These are phyloP conservation scores for Andrena bicolor DNA, from an alignment of 2,888 invertebrate genomes.

Conservation along the genomic window DNA sequence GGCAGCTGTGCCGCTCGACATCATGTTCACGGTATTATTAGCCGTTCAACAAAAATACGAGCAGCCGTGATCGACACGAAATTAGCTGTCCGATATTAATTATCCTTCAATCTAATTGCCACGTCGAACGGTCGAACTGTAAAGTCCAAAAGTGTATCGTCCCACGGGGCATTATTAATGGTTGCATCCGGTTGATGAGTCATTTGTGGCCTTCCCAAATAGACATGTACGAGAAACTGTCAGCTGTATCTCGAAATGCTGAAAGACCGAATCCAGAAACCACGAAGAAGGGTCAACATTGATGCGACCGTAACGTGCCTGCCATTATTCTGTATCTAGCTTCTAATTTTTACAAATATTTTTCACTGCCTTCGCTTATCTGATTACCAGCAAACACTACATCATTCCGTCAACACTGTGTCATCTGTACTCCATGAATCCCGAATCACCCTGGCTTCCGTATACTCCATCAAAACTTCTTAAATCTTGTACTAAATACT, in stretches of 20 bases:
- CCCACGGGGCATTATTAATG: constrained; percentile 15
- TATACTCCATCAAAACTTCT: too few species aligned
- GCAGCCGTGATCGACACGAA: constrained; percentile 63
- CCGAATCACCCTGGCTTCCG: too few species aligned
- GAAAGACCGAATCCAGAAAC: not conserved
- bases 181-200: not conserved
- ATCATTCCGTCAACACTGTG: too few species aligned
- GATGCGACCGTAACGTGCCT: not conserved
- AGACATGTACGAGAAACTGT: not conserved
- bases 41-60: constrained; percentile 70
- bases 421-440: too few species aligned
- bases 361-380: too few species aligned
- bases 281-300: not conserved
- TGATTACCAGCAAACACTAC: too few species aligned
- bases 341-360: too few species aligned
- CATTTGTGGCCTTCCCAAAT: not conserved
- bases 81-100: constrained; percentile 75
- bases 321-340: too few species aligned
- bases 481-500: too few species aligned
- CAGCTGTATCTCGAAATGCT: not conserved
- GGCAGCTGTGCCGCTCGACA: constrained; percentile 70
- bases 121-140: constrained; percentile 45
- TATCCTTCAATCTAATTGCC: constrained; percentile 72
- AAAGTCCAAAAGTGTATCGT: not conserved
- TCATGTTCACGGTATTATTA: constrained; percentile 74